Evolutionary conservation across 2,888 invertebrate species (phyloP), one percentile per base, ranked within the genome.

Genomic region (Piscicola geometra): DNA sequence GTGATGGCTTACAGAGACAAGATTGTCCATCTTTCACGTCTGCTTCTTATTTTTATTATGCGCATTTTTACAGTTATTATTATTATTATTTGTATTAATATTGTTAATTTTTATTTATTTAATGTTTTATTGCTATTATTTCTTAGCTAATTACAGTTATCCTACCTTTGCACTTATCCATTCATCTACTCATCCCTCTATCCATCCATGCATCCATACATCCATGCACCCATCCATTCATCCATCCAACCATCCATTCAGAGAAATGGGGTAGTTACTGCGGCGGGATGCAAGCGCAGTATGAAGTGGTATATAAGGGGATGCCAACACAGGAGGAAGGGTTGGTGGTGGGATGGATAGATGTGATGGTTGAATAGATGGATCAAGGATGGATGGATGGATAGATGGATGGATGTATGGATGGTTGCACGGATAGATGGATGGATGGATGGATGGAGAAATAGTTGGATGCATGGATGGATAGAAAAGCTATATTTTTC

Each of bases 1-100:
- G 90, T 88, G 0, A 83, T 92, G 78, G 90, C 90, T 0, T 88
- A 89, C 82, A 89, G 89, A 73, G 88, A 89, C 78, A 89, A 88
- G 81, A 84, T 92, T 77, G 89, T 90, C 0, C 87, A 91, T 77
- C 85, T 92, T 67, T 87, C 88, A 72, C 86, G 89, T 88, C 83
- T 83, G 86, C 82, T 21, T 56, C 12, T 36, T 32, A 25, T 70
- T 30, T 18, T 36, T 5, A n/a, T 30, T 25, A 18, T 25, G 9
- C 47, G 15, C 9, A 9, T 25, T 25, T 71, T 71, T 36, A 12
- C 64, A 64, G 12, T 9, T 25, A 28, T 64, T 21, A 15, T 12
- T 12, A 64, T 64, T 12, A 18, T 28, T 25, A 64, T n/a, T n/a
- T n/a, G n/a, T 18, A 50, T 41, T 41, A 15, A 5, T 41, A 41